Evolutionary conservation across 2,797 vertebrate genomes (phyloP), one percentile per base, ranked within the genome.

Genomic region (Monodelphis domestica): DNA sequence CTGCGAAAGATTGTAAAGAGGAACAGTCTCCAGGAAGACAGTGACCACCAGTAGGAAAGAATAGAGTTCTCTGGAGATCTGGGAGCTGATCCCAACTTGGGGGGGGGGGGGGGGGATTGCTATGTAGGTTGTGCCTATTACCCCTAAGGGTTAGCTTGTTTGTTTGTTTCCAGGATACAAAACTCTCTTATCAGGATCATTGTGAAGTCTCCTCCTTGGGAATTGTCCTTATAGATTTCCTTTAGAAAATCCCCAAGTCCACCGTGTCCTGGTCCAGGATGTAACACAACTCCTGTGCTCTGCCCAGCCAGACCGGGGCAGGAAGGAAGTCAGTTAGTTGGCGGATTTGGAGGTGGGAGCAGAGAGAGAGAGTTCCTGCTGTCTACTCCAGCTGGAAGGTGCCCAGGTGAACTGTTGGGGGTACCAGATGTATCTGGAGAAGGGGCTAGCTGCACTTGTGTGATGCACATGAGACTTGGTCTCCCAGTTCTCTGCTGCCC

Each of bases 401-500:
- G 53, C 97, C 91, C 0, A 0, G 93, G 92, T 94, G 93, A 96
- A 54, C 57, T 10, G 95, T 94, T 54, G 5, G 1, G 97, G 94
- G 92, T 30, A n/a, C 38, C 54, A 92, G 97, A 95, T 94, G 94
- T 33, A 12, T 91, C 91, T 90, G 94, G 95, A 94, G 54, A 94
- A 87, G 55, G 90, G 91, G 50, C n/a, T 89, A 87, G 94, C 94
- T 6, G 63, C 87, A 95, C 54, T 91, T 78, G n/a, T n/a, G n/a
- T n/a, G n/a, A n/a, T n/a, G n/a, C n/a, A n/a, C n/a, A n/a, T n/a
- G n/a, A n/a, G n/a, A n/a, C n/a, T n/a, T n/a, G n/a, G n/a, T n/a
- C n/a, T n/a, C n/a, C n/a, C 95, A 97, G 94, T 96, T 98, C 97
- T 98, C 97, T 97, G 78, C 97, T 97, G 96, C 97, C 97, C 96